These are phyloP conservation scores for Sorex fumeus DNA, from an alignment of 2,113 vertebrate genomes.

Conservation along the genomic window DNA sequence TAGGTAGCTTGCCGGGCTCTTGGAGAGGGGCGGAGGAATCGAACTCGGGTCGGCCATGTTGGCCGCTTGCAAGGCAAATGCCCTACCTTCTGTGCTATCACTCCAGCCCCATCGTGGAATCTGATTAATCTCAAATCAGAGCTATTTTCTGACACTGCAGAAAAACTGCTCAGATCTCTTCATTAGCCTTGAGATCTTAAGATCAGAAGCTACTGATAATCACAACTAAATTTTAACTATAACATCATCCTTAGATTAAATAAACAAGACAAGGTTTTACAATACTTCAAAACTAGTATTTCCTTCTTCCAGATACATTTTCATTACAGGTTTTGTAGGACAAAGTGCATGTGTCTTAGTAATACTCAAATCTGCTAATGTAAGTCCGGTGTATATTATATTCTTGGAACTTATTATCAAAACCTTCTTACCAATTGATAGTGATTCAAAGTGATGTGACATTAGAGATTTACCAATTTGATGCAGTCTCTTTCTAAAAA, in stretches of 20 bases:
- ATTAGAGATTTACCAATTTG: slow-evolving; percentile 62
- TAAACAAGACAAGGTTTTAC: slow-evolving; percentile 80
- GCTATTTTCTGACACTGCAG: slow-evolving; percentile 87
- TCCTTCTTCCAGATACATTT: slow-evolving; percentile 82
- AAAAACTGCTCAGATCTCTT: slow-evolving; percentile 88
- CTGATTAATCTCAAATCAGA: slow-evolving; percentile 90
- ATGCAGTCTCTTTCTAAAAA: slow-evolving; percentile 54
- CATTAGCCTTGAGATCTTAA: slow-evolving; percentile 87
- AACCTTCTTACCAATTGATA: slow-evolving; percentile 72
- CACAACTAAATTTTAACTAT: slow-evolving; percentile 80
- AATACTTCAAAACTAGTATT: slow-evolving; percentile 82
- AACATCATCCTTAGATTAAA: slow-evolving; percentile 75
- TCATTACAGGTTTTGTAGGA: slow-evolving; percentile 79
- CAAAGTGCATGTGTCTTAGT: slow-evolving; percentile 77
- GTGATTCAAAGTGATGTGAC: slow-evolving; percentile 55
- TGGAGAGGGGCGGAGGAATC: too few species aligned
- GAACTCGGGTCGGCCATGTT: too few species aligned
- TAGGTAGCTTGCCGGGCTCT: too few species aligned
- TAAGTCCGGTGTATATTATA: slow-evolving; percentile 72
- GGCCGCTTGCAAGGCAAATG: too few species aligned
- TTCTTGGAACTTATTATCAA: slow-evolving; percentile 61
- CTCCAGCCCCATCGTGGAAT: too few species aligned
- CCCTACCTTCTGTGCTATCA: too few species aligned
- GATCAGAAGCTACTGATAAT: slow-evolving; percentile 84
- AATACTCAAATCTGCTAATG: slow-evolving; percentile 73